Evolutionary conservation across 2,888 invertebrate genomes (phyloP), one percentile per base, ranked within the genome.

Genomic region (Acheta domesticus): DNA sequence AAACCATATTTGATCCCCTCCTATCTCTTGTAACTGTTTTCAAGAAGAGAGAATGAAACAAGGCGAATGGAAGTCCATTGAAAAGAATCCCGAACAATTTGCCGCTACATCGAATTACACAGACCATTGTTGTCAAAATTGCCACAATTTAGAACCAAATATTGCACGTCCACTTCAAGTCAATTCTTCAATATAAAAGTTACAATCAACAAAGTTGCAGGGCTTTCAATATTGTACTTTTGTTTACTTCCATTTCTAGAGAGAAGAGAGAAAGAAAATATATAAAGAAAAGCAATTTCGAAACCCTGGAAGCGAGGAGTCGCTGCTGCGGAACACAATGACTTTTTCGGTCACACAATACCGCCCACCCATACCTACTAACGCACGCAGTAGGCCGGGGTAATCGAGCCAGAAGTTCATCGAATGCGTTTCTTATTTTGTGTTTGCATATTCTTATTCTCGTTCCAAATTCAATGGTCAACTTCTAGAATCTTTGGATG

Each of bases 11-110:
- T 62, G 62, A 12, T 62, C 62, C n/a, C 62, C 62, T n/a, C 62
- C 14, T n/a, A 62, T 14, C 62, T 19, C 36, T 36, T 5, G 36
- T 36, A 36, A 36, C 36, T 36, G 36, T 8, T 36, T 8, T 62
- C n/a, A n/a, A 62, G n/a, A 62, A 12, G 16, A 62, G 14, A n/a
- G 62, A 62, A 62, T n/a, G 62, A 62, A 36, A 62, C 62, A 62
- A 62, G 62, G 62, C 62, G 62, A 62, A 62, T n/a, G n/a, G 62
- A 62, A 62, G 62, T 62, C 62, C n/a, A 62, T 62, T 62, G 62
- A 62, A 62, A 36, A 62, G 62, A 62, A 62, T 62, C 62, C 16
- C 14, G 62, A 62, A 62, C 62, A 62, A 62, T 62, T 62, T 62
- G 62, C 62, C 62, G 62, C 62, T n/a, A 62, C 62, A 62, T 62